Base-by-base conservation (phyloP, 37 sponge, comb jelly and placozoan genomes). In the Trichoplax adhaerens region DNA sequence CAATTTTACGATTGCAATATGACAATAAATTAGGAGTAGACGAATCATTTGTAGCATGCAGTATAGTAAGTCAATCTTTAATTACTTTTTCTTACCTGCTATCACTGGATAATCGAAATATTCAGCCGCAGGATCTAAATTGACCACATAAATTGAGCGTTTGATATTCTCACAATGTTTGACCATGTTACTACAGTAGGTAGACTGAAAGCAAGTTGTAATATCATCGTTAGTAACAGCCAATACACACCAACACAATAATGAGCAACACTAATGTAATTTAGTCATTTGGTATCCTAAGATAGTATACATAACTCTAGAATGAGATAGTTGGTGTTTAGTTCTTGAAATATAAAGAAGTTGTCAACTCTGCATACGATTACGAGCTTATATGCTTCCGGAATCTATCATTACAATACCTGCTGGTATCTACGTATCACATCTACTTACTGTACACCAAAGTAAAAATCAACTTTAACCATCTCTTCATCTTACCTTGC, bases 91-190 rank as follows among this genome's bases (percentile, higher is more conserved):
- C 77, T 68, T 55, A 91, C 92, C 92, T 12, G 76, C 77, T 5
- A 67, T 69, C 48, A 91, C 91, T 2, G 90, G 86, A 68, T 98
- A 98, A 57, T 77, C 72, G 67, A 98, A 98, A 71, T 86, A 76
- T 76, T 98, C 99, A 47, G 99, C 99, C 49, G 99, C 99, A 0
- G 99, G 99, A 72, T 98, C 99, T 55, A 98, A 74, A 77, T 98
- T 98, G 64, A 98, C 75, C 53, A 92, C 94, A 69, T 80, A 81
- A 47, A 92, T 82, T 3, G 83, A 73, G 52, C 99, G 76, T 70
- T 85, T 83, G 64, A 85, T 69, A 50, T 62, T 76, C 70, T 86
- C 78, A 71, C 94, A 98, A 68, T 98, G 86, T 64, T 83, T 79
- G 57, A 82, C 91, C 10, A 98, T 58, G 8, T 69, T 77, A 65